A percentile compares a stretch with the other conserved stretches of the same genome.
Evolutionary conservation across 2,888 invertebrate species (phyloP).

Genomic region (Pandemis corylana): DNA sequence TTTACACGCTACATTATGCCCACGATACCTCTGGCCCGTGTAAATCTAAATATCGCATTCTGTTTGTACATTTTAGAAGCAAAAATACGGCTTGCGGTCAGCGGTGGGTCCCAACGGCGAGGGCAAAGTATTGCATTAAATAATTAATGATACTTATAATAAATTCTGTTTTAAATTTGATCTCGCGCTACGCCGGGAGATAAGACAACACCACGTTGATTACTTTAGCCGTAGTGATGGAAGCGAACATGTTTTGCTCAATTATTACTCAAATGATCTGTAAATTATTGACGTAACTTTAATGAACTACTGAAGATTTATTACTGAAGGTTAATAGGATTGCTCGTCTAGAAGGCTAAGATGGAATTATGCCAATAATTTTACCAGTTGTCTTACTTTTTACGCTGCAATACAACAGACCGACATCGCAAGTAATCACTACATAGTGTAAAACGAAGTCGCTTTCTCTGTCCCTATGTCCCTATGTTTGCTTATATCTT

Average conservation of each 20-base stretch:
- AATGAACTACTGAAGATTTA: too few species aligned
- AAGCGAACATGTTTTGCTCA: neutral
- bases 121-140: conserved; percentile 71
- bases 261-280: too few species aligned
- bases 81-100: conserved; percentile 75
- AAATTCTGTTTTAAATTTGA: conserved; percentile 83
- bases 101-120: conserved; percentile 51
- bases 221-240: neutral
- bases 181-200: conserved; percentile 60
- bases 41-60: conserved; percentile 80
- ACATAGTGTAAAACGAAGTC: too few species aligned
- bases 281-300: too few species aligned
- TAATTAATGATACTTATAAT: conserved; percentile 80
- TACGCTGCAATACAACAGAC: too few species aligned
- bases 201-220: conserved; percentile 4
- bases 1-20: conserved; percentile 49
- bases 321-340: too few species aligned
- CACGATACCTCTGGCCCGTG: conserved; percentile 55
- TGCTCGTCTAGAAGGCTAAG: too few species aligned
- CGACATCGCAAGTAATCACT: too few species aligned
- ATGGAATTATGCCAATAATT: too few species aligned
- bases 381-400: too few species aligned
- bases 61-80: conserved; percentile 70
- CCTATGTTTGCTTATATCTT: too few species aligned
- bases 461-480: too few species aligned